Evolutionary conservation across 2,888 invertebrate species (phyloP).

Genomic region (Noctua comes): DNA sequence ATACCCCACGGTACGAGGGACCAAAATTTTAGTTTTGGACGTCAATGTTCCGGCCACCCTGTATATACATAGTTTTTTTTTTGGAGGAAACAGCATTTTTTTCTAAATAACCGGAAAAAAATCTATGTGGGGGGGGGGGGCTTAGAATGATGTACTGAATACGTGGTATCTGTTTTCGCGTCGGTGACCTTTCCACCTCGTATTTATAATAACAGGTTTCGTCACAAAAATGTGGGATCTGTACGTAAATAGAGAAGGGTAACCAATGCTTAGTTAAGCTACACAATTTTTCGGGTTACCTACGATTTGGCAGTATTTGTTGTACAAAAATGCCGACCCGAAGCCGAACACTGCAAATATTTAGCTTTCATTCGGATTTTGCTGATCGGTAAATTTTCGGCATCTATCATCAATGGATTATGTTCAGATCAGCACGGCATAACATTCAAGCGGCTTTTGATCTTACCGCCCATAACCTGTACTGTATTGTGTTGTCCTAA

Average conservation of each 20-base stretch:
- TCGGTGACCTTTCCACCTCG: too few species aligned
- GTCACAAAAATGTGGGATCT: neutral
- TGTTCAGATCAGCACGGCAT: neutral
- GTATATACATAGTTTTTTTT: too few species aligned
- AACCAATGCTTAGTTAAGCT: neutral
- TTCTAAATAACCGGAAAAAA: too few species aligned
- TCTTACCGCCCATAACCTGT: neutral
- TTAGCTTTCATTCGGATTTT: neutral
- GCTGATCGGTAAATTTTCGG: neutral
- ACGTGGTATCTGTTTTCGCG: too few species aligned
- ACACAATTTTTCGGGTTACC: neutral
- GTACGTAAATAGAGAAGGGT: neutral
- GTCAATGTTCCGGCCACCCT: too few species aligned
- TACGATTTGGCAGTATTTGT: neutral
- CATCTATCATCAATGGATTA: neutral
- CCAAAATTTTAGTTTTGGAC: too few species aligned
- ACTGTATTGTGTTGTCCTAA: neutral
- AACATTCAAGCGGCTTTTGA: neutral
- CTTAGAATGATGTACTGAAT: too few species aligned
- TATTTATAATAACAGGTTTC: neutral
- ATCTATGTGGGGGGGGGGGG: too few species aligned
- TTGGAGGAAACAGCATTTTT: too few species aligned
- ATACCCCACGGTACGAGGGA: too few species aligned
- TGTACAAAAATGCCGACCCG: neutral
- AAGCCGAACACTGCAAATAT: neutral